Conservation (phyloP, 1,140 invertebrate species). For the Camponotus vicinus region DNA sequence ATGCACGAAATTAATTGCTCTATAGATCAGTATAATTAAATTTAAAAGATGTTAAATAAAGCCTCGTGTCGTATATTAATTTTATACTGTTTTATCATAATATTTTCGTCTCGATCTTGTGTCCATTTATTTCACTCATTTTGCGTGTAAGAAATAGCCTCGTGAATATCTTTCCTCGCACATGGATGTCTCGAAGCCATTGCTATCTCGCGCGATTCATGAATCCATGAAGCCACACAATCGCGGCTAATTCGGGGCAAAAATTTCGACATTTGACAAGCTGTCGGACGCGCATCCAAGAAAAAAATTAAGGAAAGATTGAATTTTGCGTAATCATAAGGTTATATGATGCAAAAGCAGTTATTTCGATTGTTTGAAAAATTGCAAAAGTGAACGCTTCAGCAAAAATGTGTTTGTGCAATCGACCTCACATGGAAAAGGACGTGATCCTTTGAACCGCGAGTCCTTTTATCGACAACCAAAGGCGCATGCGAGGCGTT, state of each 20-base stretch:
- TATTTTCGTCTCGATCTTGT: neutral
- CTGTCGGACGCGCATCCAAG: neutral
- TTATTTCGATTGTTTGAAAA: slow-evolving; percentile 62
- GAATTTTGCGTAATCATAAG: slow-evolving; percentile 57
- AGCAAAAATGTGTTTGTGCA: slow-evolving; percentile 66
- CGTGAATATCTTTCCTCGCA: neutral
- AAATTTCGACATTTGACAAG: slow-evolving; percentile 65
- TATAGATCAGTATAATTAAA: neutral
- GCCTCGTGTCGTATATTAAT: neutral
- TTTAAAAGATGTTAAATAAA: slow-evolving; percentile 23
- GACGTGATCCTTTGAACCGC: neutral
- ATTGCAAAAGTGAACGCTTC: slow-evolving; percentile 75
- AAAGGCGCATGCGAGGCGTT: neutral
- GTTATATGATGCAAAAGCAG: slow-evolving; percentile 38
- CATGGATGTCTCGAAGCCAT: slow-evolving; percentile 15
- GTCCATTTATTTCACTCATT: neutral
- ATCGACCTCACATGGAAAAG: slow-evolving; percentile 17
- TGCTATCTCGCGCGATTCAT: slow-evolving; percentile 51
- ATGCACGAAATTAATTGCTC: slow-evolving; percentile 5
- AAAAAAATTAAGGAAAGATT: slow-evolving; percentile 30
- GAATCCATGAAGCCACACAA: slow-evolving; percentile 43
- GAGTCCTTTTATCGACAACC: slow-evolving; percentile 43
- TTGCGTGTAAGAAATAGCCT: neutral
- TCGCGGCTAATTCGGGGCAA: slow-evolving; percentile 69
- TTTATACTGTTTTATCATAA: slow-evolving; percentile 3